A percentile compares a stretch with the other conserved stretches of the same genome.
Conservation (phyloP, 2,113 vertebrate species). For the Sporophila hypoxantha region DNA sequence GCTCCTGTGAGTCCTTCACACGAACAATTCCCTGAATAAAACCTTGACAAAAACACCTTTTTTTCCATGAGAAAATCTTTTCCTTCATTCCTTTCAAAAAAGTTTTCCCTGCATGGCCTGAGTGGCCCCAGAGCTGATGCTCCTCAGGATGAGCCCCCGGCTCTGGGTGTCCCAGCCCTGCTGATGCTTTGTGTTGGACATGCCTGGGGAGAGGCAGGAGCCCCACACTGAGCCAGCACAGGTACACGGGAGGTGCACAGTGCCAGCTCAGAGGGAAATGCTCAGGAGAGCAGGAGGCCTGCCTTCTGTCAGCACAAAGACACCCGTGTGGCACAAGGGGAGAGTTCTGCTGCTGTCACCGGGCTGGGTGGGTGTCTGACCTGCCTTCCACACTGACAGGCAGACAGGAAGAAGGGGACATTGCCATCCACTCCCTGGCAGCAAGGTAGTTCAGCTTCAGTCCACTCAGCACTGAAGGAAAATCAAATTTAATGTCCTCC, state of each 20-base stretch:
- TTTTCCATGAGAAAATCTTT: neutral
- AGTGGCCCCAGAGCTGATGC: neutral
- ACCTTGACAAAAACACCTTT: neutral
- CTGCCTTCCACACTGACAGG: neutral
- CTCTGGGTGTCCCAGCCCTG: neutral
- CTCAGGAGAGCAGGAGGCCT: neutral
- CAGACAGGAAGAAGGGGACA: neutral
- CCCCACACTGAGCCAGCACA: neutral
- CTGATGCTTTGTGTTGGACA: fast-evolving
- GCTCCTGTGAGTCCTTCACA: neutral
- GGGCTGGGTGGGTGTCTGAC: neutral
- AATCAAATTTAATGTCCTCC: neutral
- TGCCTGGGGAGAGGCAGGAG: neutral
- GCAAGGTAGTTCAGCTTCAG: neutral
- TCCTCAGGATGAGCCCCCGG: neutral
- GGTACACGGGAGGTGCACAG: neutral
- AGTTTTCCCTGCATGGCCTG: neutral
- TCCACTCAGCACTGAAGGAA: neutral
- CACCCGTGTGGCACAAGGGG: too few species aligned
- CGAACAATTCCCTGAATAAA: neutral
- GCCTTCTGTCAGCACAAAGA: too few species aligned
- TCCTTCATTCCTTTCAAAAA: neutral
- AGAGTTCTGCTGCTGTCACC: too few species aligned
- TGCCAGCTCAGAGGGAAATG: neutral
- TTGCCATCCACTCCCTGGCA: neutral